A percentile compares a stretch with the other conserved stretches of the same genome.
These are phyloP conservation scores for Neoascia interrupta DNA, from an alignment of 2,888 invertebrate genomes.

Conservation along the genomic window DNA sequence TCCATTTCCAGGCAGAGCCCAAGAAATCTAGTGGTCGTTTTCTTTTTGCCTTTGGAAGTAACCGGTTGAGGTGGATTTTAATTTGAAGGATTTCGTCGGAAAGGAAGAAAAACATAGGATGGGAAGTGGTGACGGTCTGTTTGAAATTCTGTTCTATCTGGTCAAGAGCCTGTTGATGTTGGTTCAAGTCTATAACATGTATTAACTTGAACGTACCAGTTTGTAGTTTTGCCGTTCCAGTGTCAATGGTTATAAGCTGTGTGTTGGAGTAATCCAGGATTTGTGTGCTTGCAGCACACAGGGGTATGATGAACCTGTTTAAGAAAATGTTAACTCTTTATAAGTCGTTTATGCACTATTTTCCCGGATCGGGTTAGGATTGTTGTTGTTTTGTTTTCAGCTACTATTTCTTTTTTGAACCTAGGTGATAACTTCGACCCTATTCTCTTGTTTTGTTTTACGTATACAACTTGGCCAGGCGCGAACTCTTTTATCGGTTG, in stretches of 20 bases:
- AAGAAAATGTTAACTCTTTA: conserved; percentile 34
- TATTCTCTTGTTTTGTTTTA: conserved; percentile 40
- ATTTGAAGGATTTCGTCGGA: conserved; percentile 1
- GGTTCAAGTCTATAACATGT: conserved; percentile 31
- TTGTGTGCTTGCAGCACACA: neutral
- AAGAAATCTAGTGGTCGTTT: conserved; percentile 17
- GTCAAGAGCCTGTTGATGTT: conserved; percentile 2
- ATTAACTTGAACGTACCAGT: conserved; percentile 29
- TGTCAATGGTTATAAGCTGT: conserved; percentile 10
- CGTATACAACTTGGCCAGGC: conserved; percentile 44
- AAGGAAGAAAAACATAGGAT: conserved; percentile 7
- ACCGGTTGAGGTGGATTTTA: conserved; percentile 5
- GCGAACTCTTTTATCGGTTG: conserved; percentile 44
- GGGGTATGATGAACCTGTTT: neutral
- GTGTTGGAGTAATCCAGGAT: conserved; percentile 2
- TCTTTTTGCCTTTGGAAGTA: neutral
- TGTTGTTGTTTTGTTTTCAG: conserved; percentile 33
- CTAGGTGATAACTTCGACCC: conserved; percentile 43
- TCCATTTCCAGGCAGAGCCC: conserved; percentile 32
- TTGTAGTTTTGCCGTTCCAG: conserved; percentile 21
- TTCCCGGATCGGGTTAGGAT: conserved; percentile 33
- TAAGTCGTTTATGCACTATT: conserved; percentile 40
- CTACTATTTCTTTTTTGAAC: conserved; percentile 28
- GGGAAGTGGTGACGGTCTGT: neutral
- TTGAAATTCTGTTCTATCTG: neutral